Percentiles rank a stretch among this genome's conserved stretches.
phyloP scores from a whole-genome alignment of 1,140 invertebrate species.

The Drosophila grimshawi region DNA sequence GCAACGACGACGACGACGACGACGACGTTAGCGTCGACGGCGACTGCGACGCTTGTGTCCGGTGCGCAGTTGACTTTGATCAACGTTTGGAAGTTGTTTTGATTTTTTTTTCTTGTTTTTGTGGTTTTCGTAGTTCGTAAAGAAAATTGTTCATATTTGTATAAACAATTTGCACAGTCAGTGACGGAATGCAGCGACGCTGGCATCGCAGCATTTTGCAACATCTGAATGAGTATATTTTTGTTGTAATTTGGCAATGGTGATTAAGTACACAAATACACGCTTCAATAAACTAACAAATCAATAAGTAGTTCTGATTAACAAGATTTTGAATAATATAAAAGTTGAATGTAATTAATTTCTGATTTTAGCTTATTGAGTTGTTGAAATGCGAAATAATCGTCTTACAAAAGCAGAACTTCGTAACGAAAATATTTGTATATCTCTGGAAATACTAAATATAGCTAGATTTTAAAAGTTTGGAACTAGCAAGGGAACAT shows the following conservation, averaged over 20 bases:
- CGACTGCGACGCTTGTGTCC: constrained; percentile 65
- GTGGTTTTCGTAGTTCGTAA: not conserved
- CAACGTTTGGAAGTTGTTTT: constrained; percentile 28
- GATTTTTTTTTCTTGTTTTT: constrained; percentile 66
- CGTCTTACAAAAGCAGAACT: no score
- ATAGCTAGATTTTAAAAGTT: no score
- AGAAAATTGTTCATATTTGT: constrained; percentile 57
- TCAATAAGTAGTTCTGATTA: not conserved
- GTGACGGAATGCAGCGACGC: constrained; percentile 19
- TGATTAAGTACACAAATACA: not conserved
- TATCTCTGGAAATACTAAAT: no score
- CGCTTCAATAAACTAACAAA: not conserved
- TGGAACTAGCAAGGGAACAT: no score
- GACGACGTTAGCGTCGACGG: constrained; percentile 14
- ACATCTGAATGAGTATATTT: constrained; percentile 35
- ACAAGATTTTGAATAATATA: constrained; percentile 1
- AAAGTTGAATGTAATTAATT: not conserved
- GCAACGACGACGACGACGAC: not conserved
- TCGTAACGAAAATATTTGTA: no score
- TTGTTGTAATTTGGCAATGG: constrained; percentile 12
- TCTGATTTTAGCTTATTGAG: not conserved
- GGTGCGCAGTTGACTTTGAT: constrained; percentile 78
- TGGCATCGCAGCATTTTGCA: constrained; percentile 33
- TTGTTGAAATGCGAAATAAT: not conserved
- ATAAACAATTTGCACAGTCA: constrained; percentile 63